These are phyloP conservation scores for Achroia grisella DNA, from an alignment of 1,140 invertebrate species.

Conservation along the genomic window DNA sequence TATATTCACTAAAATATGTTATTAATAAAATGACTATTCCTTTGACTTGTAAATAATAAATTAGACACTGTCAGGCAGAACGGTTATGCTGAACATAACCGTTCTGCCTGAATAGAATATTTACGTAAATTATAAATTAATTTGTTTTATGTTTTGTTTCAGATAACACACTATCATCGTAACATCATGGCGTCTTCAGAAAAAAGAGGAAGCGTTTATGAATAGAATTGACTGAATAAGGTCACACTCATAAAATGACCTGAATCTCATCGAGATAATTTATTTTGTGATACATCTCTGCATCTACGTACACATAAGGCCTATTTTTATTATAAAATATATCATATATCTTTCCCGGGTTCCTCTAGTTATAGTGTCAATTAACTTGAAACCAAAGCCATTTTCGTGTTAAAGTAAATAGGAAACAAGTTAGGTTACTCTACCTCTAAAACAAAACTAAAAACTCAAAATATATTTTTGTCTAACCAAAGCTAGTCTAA, in stretches of 20 bases:
- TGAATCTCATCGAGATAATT: not conserved
- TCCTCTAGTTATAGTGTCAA: conserved; percentile 53
- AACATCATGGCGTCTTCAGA: conserved; percentile 2
- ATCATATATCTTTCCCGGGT: conserved; percentile 23
- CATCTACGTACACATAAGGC: conserved; percentile 16
- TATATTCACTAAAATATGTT: no score
- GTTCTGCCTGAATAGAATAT: no score
- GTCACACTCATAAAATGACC: conserved; percentile 2
- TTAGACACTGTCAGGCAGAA: no score
- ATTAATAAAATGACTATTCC: no score
- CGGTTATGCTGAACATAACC: no score
- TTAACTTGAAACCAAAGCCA: conserved; percentile 43
- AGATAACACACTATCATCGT: conserved; percentile 4
- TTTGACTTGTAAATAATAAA: no score
- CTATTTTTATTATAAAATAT: conserved; percentile 38
- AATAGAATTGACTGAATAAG: conserved; percentile 17
- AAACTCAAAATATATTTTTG: conserved; percentile 27
- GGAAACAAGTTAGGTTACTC: conserved; percentile 2
- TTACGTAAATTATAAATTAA: not conserved
- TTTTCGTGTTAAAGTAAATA: conserved; percentile 1
- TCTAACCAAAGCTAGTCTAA: conserved; percentile 59
- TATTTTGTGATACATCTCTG: not conserved
- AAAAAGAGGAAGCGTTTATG: conserved; percentile 29
- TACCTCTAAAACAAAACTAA: conserved; percentile 4
- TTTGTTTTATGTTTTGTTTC: conserved; percentile 6